phyloP scores from a whole-genome alignment of 2,888 invertebrate genomes.

The Amphipyra tragopoginis region DNA sequence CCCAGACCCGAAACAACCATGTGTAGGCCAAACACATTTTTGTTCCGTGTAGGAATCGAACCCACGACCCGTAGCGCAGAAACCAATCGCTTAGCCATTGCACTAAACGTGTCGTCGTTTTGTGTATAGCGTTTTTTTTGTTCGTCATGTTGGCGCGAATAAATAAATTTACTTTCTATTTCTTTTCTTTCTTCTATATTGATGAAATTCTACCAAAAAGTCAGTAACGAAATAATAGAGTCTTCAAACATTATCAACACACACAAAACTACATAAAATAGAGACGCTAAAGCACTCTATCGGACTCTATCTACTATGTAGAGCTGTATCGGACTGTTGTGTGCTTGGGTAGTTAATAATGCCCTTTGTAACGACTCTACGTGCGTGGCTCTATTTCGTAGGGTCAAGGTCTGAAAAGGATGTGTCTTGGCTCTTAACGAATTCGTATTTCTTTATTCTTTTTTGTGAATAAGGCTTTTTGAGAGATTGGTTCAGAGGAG shows the following conservation, averaged over 20 bases:
- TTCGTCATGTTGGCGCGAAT: too few relatives aligned
- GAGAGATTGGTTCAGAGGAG: conserved; percentile 5
- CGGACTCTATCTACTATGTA: conserved; percentile 22
- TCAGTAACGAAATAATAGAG: neutral
- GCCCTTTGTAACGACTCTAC: conserved; percentile 62
- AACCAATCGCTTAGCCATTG: too few relatives aligned
- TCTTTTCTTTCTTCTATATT: too few relatives aligned
- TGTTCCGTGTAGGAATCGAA: too few relatives aligned
- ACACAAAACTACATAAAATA: conserved; percentile 6
- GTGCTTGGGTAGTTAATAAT: conserved; percentile 61
- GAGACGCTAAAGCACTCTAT: conserved; percentile 1
- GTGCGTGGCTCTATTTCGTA: conserved; percentile 47
- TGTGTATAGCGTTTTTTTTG: too few relatives aligned
- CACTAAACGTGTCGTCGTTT: too few relatives aligned
- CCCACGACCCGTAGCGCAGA: too few relatives aligned
- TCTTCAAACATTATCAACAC: neutral
- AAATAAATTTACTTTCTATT: too few relatives aligned
- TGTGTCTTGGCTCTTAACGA: conserved; percentile 40
- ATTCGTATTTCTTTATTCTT: conserved; percentile 18
- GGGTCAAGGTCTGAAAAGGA: conserved; percentile 60
- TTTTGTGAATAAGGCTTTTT: conserved; percentile 13
- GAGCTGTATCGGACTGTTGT: conserved; percentile 37
- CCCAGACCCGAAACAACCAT: too few relatives aligned
- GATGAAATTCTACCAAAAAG: neutral
- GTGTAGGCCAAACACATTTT: too few relatives aligned